Conservation (phyloP, 2,888 invertebrate genomes). For the Entomobrya proxima region DNA sequence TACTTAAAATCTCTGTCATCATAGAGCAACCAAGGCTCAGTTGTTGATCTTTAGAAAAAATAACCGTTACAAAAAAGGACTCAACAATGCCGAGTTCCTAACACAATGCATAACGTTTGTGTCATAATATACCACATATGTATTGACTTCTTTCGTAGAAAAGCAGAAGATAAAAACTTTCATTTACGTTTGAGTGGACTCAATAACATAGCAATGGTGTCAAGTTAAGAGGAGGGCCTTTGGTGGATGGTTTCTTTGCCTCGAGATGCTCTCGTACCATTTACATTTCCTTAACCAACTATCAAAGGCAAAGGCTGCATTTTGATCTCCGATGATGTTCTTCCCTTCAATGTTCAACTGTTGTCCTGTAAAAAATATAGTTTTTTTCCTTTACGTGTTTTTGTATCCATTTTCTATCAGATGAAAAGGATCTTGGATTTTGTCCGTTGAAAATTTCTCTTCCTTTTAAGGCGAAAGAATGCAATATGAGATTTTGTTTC, state of each 20-base stretch:
- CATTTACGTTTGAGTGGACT: not conserved
- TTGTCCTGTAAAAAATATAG: too few relatives aligned
- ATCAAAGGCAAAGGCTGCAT: too few relatives aligned
- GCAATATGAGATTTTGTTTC: constrained; percentile 2
- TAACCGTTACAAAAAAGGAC: not conserved
- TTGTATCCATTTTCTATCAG: not conserved
- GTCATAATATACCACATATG: not conserved
- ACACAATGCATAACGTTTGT: too few relatives aligned
- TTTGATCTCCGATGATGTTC: too few relatives aligned
- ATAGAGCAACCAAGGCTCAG: too few relatives aligned
- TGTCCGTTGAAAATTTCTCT: constrained; percentile 33
- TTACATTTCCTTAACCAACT: not conserved
- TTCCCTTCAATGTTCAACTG: too few relatives aligned
- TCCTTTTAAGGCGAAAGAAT: constrained; percentile 35
- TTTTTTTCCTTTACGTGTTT: not conserved
- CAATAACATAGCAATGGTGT: not conserved
- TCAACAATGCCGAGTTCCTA: not conserved
- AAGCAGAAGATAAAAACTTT: too few relatives aligned
- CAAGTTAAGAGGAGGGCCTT: constrained; percentile 33
- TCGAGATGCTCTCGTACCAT: not conserved
- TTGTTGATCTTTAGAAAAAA: too few relatives aligned
- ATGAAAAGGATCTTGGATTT: not conserved
- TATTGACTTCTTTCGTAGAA: too few relatives aligned
- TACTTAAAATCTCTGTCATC: too few relatives aligned
- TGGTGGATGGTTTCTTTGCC: constrained; percentile 40